Evolutionary conservation across 2,113 vertebrate genomes (phyloP), one percentile per base, ranked within the genome.

Genomic region (Erythrolamprus reginae): DNA sequence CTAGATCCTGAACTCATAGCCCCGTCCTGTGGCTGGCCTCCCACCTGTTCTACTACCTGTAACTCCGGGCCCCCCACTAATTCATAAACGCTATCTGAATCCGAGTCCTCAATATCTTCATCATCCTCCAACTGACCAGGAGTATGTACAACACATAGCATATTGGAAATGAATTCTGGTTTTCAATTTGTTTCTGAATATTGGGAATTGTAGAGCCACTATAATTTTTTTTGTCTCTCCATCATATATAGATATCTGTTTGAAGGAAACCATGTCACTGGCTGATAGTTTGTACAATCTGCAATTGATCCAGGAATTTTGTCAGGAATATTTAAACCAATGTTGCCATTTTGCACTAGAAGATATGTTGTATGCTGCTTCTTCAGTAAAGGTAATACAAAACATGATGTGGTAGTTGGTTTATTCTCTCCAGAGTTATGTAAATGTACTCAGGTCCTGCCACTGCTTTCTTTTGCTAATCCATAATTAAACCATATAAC

Each of bases 271-370:
- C 51, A 99, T 99, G 98, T 98, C 98, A 47, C 95, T 99, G 96
- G 98, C 98, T 2, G 99, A 99, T 94, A 98, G 98, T 70, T 96
- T 99, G 15, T 98, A 98, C 96, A 99, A 99, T 94, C 98, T 99
- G 21, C 98, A 99, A 90, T 92, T 99, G 94, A 97, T 99, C 85
- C 98, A 98, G 96, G 98, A 99, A 86, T 99, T 99, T 97, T 99
- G 99, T 95, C 98, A 97, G 93, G 98, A 99, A 91, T 98, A 99
- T 94, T 96, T 99, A 94, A 98, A 98, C 95, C 97, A 93, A 95
- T 99, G 99, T 96, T 99, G 99, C 96, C 98, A 99, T 96, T 98
- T 99, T 95, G 98, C 95, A 92, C 97, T 99, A 93, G 99, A 99
- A 95, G 99, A 99, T 95, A 99, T 99, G 99, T 97, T 99, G 7